phyloP scores from a whole-genome alignment of 2,113 vertebrate genomes.

The Bothrops jararaca region DNA sequence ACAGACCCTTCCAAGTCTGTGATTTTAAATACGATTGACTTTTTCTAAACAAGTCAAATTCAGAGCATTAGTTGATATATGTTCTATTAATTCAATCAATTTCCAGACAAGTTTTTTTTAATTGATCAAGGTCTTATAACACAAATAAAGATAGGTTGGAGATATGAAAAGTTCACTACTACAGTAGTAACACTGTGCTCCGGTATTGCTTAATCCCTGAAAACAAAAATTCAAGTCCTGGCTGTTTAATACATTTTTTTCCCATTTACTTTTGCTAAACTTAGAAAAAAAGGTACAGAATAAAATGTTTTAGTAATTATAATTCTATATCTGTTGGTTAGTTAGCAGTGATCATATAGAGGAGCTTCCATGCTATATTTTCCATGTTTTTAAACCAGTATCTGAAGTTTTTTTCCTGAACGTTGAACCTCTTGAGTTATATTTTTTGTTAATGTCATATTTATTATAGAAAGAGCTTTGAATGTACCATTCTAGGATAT shows the following conservation, averaged over 20 bases:
- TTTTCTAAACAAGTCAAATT: slow-evolving; percentile 16
- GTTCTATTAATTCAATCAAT: background rate
- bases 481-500: background rate
- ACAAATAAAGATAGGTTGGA: background rate
- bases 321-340: slow-evolving; percentile 10
- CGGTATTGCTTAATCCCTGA: background rate
- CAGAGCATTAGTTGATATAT: background rate
- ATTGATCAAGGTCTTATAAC: background rate
- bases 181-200: background rate
- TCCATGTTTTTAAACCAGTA: slow-evolving; percentile 7
- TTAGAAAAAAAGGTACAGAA: background rate
- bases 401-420: background rate
- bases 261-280: background rate
- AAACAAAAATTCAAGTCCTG: background rate
- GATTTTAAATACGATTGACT: background rate
- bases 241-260: slow-evolving; percentile 6
- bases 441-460: background rate
- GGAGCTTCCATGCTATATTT: background rate
- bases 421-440: slow-evolving; percentile 15
- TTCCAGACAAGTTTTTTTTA: background rate
- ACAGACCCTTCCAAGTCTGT: background rate
- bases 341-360: background rate
- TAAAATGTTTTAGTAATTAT: background rate
- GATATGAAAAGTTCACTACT: slow-evolving; percentile 1
- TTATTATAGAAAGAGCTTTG: slow-evolving; percentile 27